Percentiles rank a stretch among this genome's conserved stretches.
Conservation (phyloP, 2,113 vertebrate genomes). For the Boleophthalmus pectinirostris region DNA sequence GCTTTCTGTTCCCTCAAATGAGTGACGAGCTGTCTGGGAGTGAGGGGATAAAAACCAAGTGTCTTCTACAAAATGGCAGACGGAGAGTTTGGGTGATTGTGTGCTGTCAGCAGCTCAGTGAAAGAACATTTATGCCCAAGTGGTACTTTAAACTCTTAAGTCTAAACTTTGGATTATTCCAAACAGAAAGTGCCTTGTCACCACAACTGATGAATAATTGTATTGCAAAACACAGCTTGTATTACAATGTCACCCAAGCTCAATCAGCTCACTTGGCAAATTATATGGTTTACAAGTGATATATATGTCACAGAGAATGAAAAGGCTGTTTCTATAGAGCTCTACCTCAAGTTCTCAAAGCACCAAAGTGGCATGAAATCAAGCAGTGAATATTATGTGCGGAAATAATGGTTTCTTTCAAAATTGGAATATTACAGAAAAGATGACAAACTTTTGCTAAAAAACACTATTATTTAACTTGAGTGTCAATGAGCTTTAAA, state of each 20-base stretch:
- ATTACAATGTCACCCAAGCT: not conserved
- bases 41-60: constrained; percentile 37
- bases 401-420: too few species aligned
- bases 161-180: constrained; percentile 2
- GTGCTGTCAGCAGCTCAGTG: constrained; percentile 15
- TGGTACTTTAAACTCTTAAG: not conserved
- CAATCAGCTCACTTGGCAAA: not conserved
- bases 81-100: constrained; percentile 19
- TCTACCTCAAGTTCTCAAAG: too few species aligned
- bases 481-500: too few species aligned
- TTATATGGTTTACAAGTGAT: not conserved
- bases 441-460: too few species aligned
- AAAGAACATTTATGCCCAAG: constrained; percentile 7
- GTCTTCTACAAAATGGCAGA: not conserved
- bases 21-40: constrained; percentile 39
- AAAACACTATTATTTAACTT: too few species aligned
- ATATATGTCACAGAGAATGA: constrained; percentile 10
- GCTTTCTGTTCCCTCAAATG: constrained; percentile 49
- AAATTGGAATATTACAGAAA: too few species aligned
- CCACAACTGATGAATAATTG: not conserved
- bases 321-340: not conserved
- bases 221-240: not conserved
- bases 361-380: too few species aligned
- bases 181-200: constrained; percentile 4
- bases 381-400: too few species aligned